Evolutionary conservation across 2,888 invertebrate genomes (phyloP), one percentile per base, ranked within the genome.

Genomic region (Drymonia ruficornis): DNA sequence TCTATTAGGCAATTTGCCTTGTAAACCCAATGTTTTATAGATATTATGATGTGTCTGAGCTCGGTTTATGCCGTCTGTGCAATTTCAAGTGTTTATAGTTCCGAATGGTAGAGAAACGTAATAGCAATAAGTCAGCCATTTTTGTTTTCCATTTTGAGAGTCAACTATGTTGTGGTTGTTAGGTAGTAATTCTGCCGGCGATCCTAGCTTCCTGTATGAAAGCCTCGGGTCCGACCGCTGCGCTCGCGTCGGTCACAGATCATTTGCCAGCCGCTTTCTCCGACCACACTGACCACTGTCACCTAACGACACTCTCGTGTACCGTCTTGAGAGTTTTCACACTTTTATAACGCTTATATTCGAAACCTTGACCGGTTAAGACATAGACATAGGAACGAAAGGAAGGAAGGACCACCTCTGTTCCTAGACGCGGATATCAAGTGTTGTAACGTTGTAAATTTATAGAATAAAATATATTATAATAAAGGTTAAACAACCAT

Each of bases 191-290:
- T 29, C 43, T 44, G 48, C 31, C 44, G 50, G 64, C 50, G 54
- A 40, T 53, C 52, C 43, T 28, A 19, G 51, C 58, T 74, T 68
- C 70, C 72, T 68, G 61, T 66, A 67, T 58, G 71, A 69, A 71
- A 66, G 70, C 63, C 69, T 59, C 59, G 51, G 40, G 55, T 13
- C 53, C 60, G 61, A 65, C 55, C 53, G 56, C 58, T 50, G 61
- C 59, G 64, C 55, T 60, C 59, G 60, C 65, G 58, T 53, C 67
- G 65, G 72, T 74, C 65, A 72, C 74, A 59, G 70, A 76, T 73
- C 72, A 67, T 70, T 79, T 78, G 71, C 67, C 63, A 51, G 57
- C 56, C 64, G 69, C 78, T 79, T 79, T 79, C 80, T 60, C 74
- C 53, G 63, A 63, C 67, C 76, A 53, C 70, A 61, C 61, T 63